phyloP scores from a whole-genome alignment of 2,113 vertebrate genomes.

The Strigops habroptila region DNA sequence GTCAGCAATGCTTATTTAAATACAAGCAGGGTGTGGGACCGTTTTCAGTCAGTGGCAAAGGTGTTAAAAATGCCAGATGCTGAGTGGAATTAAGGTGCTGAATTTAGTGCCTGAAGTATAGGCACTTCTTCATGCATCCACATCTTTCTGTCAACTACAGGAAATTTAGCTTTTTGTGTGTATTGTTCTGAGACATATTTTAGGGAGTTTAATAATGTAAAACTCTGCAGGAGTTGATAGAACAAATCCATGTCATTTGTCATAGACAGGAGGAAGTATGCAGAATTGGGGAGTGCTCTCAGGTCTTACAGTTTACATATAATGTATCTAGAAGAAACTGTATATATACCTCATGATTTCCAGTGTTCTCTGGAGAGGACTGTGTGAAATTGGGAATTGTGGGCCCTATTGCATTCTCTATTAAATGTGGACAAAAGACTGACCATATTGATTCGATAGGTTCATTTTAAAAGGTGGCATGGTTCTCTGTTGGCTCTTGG shows the following conservation, averaged over 20 bases:
- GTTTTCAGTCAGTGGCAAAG: background rate
- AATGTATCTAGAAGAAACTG: background rate
- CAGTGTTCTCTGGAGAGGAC: background rate
- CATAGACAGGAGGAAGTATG: background rate
- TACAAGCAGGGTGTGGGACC: background rate
- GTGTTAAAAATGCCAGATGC: background rate
- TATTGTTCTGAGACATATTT: background rate
- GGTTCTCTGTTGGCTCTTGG: background rate
- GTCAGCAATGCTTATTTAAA: background rate
- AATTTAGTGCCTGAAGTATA: background rate
- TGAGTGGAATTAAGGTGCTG: background rate
- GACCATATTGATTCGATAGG: background rate
- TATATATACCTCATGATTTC: background rate
- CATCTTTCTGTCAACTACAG: background rate
- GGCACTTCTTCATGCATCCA: background rate
- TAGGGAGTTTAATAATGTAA: background rate
- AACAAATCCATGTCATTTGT: background rate
- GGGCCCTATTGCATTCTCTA: background rate
- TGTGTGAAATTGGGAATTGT: background rate
- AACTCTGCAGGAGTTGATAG: background rate
- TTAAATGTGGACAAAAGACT: background rate
- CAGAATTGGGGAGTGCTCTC: background rate
- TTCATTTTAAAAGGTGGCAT: background rate
- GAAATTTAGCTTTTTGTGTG: background rate
- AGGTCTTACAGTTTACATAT: background rate